These are phyloP conservation scores for Tetrax tetrax DNA, from an alignment of 2,113 vertebrate species.

Conservation along the genomic window DNA sequence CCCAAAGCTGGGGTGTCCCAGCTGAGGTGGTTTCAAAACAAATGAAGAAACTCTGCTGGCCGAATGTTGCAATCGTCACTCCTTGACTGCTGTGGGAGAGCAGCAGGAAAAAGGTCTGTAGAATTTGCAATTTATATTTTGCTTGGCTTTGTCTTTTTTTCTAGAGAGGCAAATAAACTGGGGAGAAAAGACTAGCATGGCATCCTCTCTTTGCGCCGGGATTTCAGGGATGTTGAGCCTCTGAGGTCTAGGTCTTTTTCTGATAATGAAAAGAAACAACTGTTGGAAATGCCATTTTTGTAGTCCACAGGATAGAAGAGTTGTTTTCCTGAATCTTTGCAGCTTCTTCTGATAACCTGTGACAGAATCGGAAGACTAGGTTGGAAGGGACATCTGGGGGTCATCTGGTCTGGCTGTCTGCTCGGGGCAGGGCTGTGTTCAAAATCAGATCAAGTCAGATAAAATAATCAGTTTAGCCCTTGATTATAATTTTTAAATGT, in stretches of 20 bases:
- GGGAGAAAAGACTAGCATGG: background rate
- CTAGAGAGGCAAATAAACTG: background rate
- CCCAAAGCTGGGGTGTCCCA: background rate
- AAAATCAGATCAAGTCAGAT: background rate
- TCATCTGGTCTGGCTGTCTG: background rate
- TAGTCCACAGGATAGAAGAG: background rate
- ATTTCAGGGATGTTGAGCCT: background rate
- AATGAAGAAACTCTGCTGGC: background rate
- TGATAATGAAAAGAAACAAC: background rate
- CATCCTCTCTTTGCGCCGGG: background rate
- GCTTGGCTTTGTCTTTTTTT: background rate
- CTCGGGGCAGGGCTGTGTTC: background rate
- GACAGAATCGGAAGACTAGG: background rate
- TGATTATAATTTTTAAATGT: background rate
- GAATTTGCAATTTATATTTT: background rate
- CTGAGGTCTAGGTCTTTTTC: background rate
- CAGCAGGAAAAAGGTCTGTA: background rate
- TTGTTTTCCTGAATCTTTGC: background rate
- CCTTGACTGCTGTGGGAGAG: background rate
- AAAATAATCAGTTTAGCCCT: background rate
- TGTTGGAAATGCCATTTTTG: background rate
- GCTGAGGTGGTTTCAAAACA: background rate
- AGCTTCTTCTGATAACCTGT: background rate
- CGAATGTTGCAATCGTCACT: background rate
- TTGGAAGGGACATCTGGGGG: background rate